Evolutionary conservation across 2,888 invertebrate species (phyloP).

Genomic region (Drosophila histrio): DNA sequence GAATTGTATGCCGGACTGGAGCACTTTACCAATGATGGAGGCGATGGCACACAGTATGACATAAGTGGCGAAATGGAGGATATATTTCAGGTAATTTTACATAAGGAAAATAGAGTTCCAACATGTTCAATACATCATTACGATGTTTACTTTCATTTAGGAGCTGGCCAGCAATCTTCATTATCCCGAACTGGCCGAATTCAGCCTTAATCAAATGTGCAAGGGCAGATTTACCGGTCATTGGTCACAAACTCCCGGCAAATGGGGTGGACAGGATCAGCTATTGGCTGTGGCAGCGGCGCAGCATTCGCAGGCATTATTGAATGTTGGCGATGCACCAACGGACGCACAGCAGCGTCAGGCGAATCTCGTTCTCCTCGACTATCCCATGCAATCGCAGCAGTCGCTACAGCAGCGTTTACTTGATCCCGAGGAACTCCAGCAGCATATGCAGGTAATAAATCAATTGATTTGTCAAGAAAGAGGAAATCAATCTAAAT

Average conservation of each 20-base stretch:
- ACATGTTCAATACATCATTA: too few relatives aligned
- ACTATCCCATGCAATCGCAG: slow-evolving; percentile 84
- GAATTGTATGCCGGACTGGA: slow-evolving; percentile 83
- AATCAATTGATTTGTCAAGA: not conserved
- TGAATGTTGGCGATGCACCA: slow-evolving; percentile 75
- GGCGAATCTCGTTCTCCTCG: slow-evolving; percentile 82
- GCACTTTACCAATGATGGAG: slow-evolving; percentile 79
- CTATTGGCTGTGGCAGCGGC: slow-evolving; percentile 74
- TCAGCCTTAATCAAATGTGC: slow-evolving; percentile 84
- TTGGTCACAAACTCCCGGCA: slow-evolving; percentile 78
- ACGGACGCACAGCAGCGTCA: slow-evolving; percentile 78
- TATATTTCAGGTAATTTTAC: slow-evolving; percentile 81
- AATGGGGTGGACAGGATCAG: slow-evolving; percentile 82
- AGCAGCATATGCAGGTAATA: slow-evolving; percentile 83
- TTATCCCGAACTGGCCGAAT: slow-evolving; percentile 83
- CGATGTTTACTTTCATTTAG: too few relatives aligned
- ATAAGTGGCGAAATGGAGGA: slow-evolving; percentile 84
- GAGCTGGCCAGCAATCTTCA: slow-evolving; percentile 83
- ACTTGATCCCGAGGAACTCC: slow-evolving; percentile 83
- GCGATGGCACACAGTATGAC: slow-evolving; percentile 82
- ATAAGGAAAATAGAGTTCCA: too few relatives aligned
- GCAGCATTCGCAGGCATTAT: slow-evolving; percentile 75
- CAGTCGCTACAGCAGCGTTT: slow-evolving; percentile 84
- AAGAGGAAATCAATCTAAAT: not conserved
- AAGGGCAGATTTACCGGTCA: slow-evolving; percentile 83